phyloP scores from a whole-genome alignment of 2,888 invertebrate species.

The Octonoba sinensis region DNA sequence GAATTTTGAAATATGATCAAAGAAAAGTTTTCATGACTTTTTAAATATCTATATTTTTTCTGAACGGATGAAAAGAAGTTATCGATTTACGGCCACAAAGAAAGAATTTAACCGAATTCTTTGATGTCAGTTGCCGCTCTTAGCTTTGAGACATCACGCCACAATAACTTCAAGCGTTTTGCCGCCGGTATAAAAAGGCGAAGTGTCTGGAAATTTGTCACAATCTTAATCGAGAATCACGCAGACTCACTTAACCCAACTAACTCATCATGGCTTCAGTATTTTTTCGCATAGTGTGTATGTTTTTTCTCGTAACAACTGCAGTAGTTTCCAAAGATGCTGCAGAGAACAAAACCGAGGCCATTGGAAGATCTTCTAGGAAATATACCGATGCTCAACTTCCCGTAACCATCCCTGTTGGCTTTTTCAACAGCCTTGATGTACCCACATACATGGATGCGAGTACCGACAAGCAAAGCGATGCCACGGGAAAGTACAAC shows the following conservation, averaged over 20 bases:
- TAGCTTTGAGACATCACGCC: background rate
- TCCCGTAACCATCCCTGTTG: constrained; percentile 15
- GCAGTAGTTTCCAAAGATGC: background rate
- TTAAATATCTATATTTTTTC: too few species aligned
- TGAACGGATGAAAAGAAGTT: too few species aligned
- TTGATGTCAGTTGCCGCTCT: constrained; percentile 12
- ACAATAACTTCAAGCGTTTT: background rate
- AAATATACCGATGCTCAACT: background rate
- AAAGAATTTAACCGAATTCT: constrained; percentile 56
- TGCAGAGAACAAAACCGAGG: background rate
- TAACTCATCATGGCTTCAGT: background rate
- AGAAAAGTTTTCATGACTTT: constrained; percentile 26
- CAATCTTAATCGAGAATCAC: too few species aligned
- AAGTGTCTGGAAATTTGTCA: too few species aligned
- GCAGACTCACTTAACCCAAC: too few species aligned
- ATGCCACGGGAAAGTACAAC: constrained; percentile 2
- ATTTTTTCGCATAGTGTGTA: too few species aligned
- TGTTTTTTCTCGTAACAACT: too few species aligned
- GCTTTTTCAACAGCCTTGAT: constrained; percentile 18
- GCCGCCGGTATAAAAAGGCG: too few species aligned
- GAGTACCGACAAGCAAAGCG: background rate
- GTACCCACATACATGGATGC: background rate
- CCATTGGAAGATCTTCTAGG: background rate
- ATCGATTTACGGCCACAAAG: too few species aligned
- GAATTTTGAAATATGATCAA: too few species aligned